Evolutionary conservation across 2,888 invertebrate genomes (phyloP), one percentile per base, ranked within the genome.

Genomic region (Plebejus argus): DNA sequence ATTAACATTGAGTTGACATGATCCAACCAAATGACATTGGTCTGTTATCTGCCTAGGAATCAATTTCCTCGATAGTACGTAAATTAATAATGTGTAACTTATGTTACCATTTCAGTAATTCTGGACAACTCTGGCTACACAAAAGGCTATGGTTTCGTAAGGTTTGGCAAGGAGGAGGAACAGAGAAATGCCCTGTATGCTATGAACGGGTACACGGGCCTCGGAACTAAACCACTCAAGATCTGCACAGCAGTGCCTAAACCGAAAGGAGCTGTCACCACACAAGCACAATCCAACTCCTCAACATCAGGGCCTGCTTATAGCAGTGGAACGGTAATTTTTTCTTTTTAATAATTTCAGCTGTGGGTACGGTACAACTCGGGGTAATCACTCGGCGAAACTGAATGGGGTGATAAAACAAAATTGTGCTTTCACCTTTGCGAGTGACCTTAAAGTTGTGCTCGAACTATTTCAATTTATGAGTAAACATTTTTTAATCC

Each of bases 61-160:
- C 1, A 45, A 45, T 45, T 10, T 7, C 3, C 10, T 12, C n/a
- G 10, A 45, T 45, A 12, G 45, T 39, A 39, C 3, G 10, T 45
- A 45, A 45, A 28, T 28, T 2, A 45, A 53, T 49, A 53, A 53
- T 53, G 53, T 53, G 5, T 53, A 53, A 15, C 49, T 10, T 56
- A 18, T 76, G n/a, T 77, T 7, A 53, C 12, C 76, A 70, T 94
- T 95, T 45, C 90, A 97, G 99, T 99, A 45, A 98, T 99, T 83
- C 91, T 98, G 84, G 99, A 99, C 86, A 96, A 95, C 81, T 96
- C 97, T 79, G 99, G 99, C 3, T 97, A 97, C 85, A 98, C 98
- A 84, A 98, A 98, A 92, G 99, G 99, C 18, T 99, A 98, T 89
- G 99, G 99, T 6, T 99, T 99, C 91, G 98, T 99, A 12, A 95